These are phyloP conservation scores for Acrobasis suavella DNA, from an alignment of 2,888 invertebrate genomes.

Conservation along the genomic window DNA sequence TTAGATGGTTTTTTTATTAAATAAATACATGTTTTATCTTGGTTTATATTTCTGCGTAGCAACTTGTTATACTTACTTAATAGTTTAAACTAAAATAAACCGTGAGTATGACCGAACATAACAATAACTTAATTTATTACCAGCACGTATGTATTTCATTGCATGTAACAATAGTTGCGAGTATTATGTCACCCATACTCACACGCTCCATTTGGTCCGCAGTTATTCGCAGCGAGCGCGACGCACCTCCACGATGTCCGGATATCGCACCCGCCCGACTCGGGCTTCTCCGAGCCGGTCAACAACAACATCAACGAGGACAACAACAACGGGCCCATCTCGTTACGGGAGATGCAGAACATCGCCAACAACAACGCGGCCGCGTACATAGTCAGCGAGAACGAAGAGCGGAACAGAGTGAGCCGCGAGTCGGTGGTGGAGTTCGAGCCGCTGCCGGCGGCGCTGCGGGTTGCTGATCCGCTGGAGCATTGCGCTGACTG, in stretches of 20 bases:
- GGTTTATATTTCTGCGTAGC: not conserved
- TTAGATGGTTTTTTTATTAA: constrained; percentile 3
- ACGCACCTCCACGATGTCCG: constrained; percentile 69
- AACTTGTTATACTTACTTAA: not conserved
- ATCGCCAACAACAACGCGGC: constrained; percentile 81
- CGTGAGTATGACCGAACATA: not conserved
- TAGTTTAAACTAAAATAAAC: not conserved
- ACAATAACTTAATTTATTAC: not conserved
- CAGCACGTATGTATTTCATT: constrained; percentile 1
- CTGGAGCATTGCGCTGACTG: constrained; percentile 70
- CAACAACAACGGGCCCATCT: constrained; percentile 82
- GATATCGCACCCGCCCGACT: constrained; percentile 67
- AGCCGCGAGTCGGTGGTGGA: constrained; percentile 73
- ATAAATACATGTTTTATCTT: not conserved
- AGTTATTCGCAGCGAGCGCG: constrained; percentile 72
- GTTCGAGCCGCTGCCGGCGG: constrained; percentile 69
- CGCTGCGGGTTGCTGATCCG: constrained; percentile 63
- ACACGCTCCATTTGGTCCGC: constrained; percentile 27
- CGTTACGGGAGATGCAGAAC: constrained; percentile 80
- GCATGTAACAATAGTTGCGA: constrained; percentile 8
- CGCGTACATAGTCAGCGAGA: constrained; percentile 77
- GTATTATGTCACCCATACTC: constrained; percentile 18
- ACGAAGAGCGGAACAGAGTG: constrained; percentile 71
- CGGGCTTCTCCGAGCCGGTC: constrained; percentile 70
- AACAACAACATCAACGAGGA: constrained; percentile 77